phyloP scores from a whole-genome alignment of 2,797 vertebrate genomes.

The Peromyscus aztecus region DNA sequence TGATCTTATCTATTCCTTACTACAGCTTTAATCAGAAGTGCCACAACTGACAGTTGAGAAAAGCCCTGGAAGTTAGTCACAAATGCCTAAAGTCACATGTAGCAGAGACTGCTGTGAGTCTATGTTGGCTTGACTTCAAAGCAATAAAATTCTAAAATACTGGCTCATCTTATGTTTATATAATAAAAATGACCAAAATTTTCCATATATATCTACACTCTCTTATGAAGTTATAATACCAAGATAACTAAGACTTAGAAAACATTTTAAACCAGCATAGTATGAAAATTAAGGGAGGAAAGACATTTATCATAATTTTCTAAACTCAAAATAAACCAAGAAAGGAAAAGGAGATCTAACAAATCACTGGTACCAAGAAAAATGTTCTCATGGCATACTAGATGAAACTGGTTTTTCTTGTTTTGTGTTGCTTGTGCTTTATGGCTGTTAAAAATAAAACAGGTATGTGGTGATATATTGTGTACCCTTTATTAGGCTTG shows the following conservation, averaged over 20 bases:
- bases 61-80: neutral
- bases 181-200: constrained; percentile 42
- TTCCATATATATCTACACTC: neutral
- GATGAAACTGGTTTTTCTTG: constrained; percentile 69
- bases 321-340: constrained; percentile 49
- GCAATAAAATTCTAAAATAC: constrained; percentile 18
- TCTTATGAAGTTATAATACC: constrained; percentile 53
- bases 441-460: constrained; percentile 60
- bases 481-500: no score
- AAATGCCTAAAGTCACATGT: neutral
- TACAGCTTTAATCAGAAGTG: neutral
- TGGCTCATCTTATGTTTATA: constrained; percentile 48
- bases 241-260: constrained; percentile 56
- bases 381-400: constrained; percentile 17
- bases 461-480: neutral
- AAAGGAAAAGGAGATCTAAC: constrained; percentile 65
- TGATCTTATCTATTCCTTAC: neutral
- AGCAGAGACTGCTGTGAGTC: neutral
- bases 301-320: constrained; percentile 36
- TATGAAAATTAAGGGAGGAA: constrained; percentile 33
- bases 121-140: constrained; percentile 5
- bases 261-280: constrained; percentile 43
- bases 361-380: constrained; percentile 9
- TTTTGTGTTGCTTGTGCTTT: neutral
- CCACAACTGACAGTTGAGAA: neutral